Conservation (phyloP, 2,113 vertebrate species). For the Ciconia stormi region DNA sequence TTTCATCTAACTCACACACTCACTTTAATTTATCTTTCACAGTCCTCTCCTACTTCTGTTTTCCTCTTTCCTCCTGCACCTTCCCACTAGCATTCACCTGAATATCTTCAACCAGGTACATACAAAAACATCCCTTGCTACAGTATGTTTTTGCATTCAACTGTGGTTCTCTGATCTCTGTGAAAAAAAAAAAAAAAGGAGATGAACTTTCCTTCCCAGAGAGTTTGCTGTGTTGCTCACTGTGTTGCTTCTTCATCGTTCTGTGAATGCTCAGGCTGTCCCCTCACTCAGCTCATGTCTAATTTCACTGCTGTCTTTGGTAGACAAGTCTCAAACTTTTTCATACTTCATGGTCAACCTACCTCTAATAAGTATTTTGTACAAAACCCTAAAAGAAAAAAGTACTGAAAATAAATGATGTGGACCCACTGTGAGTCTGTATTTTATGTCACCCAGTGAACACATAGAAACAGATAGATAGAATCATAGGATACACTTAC, state of each 20-base stretch:
- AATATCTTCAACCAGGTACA: neutral
- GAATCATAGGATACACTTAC: neutral
- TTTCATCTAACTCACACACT: neutral
- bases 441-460: neutral
- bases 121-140: neutral
- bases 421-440: neutral
- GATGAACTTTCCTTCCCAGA: neutral
- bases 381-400: neutral
- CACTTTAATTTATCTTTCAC: neutral
- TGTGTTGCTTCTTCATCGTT: neutral
- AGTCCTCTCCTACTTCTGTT: neutral
- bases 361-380: neutral
- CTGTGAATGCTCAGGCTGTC: neutral
- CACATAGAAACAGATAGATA: neutral
- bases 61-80: neutral
- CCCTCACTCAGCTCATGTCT: neutral
- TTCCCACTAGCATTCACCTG: neutral
- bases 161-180: neutral
- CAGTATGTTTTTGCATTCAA: rapidly evolving
- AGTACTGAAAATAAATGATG: neutral
- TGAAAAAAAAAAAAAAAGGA: too few species aligned
- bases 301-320: neutral
- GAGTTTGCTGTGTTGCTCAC: neutral
- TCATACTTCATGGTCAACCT: neutral
- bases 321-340: neutral